These are phyloP conservation scores for Paracentrotus lividus DNA, from an alignment of 53 echinoderm and acorn worm genomes.

Conservation along the genomic window DNA sequence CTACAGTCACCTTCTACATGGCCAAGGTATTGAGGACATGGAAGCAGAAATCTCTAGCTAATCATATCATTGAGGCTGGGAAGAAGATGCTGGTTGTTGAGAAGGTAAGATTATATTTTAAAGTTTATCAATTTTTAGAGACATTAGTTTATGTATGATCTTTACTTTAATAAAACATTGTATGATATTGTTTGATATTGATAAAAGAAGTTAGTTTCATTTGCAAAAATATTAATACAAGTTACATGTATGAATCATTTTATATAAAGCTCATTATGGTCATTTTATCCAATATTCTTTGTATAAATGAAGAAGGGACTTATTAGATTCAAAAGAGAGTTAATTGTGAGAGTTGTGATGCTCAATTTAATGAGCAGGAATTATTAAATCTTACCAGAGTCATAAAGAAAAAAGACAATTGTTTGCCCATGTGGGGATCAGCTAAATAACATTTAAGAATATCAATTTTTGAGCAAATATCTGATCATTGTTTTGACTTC, in stretches of 20 bases:
- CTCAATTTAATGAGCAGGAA: neutral
- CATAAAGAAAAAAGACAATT: neutral
- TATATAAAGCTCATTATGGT: neutral
- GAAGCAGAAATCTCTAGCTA: slow-evolving; percentile 92
- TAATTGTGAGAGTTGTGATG: neutral
- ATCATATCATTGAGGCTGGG: slow-evolving; percentile 88
- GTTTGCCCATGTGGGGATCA: too few relatives aligned
- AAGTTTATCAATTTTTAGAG: too few relatives aligned
- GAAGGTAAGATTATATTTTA: slow-evolving; percentile 74
- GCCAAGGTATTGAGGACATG: slow-evolving; percentile 93
- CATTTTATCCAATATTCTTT: neutral
- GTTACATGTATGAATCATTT: too few relatives aligned
- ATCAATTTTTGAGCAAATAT: neutral
- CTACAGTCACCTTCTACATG: slow-evolving; percentile 93
- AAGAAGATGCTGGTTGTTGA: slow-evolving; percentile 95
- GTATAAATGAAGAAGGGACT: neutral
- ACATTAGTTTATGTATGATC: too few relatives aligned
- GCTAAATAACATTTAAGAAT: too few relatives aligned
- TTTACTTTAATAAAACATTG: neutral
- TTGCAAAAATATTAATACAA: too few relatives aligned
- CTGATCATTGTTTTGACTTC: neutral
- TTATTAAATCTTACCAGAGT: neutral
- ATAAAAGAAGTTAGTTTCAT: too few relatives aligned
- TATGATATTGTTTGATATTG: neutral
- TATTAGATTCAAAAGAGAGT: neutral